These are phyloP conservation scores for Eupithecia subumbrata DNA, from an alignment of 2,888 invertebrate species.

Conservation along the genomic window DNA sequence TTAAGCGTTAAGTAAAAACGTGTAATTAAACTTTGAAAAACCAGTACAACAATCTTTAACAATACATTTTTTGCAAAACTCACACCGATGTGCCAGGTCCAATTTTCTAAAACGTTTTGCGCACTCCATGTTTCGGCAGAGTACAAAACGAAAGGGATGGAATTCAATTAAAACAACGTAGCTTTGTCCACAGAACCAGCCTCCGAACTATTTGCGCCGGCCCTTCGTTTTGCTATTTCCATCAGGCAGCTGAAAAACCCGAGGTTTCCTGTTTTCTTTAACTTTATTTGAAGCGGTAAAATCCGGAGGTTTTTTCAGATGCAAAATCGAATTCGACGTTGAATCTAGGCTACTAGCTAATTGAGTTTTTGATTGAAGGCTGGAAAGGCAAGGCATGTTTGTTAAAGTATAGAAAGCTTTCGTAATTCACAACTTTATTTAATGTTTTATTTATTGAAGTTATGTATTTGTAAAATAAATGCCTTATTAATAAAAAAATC, in stretches of 20 bases:
- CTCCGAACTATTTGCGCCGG: slow-evolving; percentile 22
- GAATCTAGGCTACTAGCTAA: neutral
- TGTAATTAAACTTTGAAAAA: neutral
- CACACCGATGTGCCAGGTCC: neutral
- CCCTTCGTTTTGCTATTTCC: slow-evolving; percentile 17
- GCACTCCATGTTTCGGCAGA: neutral
- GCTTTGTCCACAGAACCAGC: slow-evolving; percentile 14
- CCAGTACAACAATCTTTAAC: neutral
- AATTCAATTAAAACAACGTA: slow-evolving; percentile 35
- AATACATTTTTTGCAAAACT: too few species aligned
- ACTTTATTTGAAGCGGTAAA: neutral
- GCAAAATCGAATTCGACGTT: neutral
- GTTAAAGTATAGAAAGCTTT: neutral
- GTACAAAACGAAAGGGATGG: slow-evolving; percentile 23
- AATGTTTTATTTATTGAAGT: too few species aligned
- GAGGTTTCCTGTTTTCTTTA: neutral
- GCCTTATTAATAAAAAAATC: neutral
- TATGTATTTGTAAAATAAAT: neutral
- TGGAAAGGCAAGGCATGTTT: neutral
- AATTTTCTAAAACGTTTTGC: neutral
- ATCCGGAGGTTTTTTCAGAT: neutral
- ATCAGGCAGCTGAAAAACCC: slow-evolving; percentile 10
- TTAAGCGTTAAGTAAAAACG: neutral
- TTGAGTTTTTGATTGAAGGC: neutral
- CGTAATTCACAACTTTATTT: neutral